Percentiles rank a stretch among this genome's conserved stretches.
These are phyloP conservation scores for Molossus alvarezi DNA, from an alignment of 2,797 vertebrate species.

Conservation along the genomic window DNA sequence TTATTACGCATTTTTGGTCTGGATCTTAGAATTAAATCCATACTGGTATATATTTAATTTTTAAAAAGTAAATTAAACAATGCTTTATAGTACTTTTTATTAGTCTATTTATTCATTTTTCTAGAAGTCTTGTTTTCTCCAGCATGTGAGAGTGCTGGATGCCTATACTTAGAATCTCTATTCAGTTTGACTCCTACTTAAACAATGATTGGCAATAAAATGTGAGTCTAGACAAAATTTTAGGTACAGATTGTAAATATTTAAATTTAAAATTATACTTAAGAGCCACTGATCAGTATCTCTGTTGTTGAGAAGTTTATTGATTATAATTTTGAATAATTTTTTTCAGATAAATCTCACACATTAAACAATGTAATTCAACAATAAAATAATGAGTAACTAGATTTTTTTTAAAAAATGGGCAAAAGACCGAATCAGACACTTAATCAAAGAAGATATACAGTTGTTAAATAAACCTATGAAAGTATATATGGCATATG, in stretches of 20 bases:
- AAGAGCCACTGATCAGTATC: neutral
- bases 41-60: neutral
- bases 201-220: slow-evolving; percentile 4
- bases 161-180: neutral
- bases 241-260: neutral
- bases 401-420: neutral
- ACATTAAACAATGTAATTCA: slow-evolving; percentile 17
- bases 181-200: neutral
- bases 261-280: slow-evolving; percentile 36
- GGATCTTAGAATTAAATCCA: slow-evolving; percentile 37
- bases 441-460: neutral
- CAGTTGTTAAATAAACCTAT: neutral
- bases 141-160: neutral
- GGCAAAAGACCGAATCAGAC: neutral
- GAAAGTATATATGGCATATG: neutral
- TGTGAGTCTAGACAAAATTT: neutral
- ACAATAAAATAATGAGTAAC: neutral
- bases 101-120: neutral
- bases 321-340: neutral
- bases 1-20: neutral
- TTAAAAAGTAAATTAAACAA: neutral
- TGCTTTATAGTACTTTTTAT: neutral
- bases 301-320: neutral
- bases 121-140: neutral
- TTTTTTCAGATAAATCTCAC: neutral